Evolutionary conservation across 2,113 vertebrate species (phyloP), one percentile per base, ranked within the genome.

Genomic region (Eolophus roseicapilla): DNA sequence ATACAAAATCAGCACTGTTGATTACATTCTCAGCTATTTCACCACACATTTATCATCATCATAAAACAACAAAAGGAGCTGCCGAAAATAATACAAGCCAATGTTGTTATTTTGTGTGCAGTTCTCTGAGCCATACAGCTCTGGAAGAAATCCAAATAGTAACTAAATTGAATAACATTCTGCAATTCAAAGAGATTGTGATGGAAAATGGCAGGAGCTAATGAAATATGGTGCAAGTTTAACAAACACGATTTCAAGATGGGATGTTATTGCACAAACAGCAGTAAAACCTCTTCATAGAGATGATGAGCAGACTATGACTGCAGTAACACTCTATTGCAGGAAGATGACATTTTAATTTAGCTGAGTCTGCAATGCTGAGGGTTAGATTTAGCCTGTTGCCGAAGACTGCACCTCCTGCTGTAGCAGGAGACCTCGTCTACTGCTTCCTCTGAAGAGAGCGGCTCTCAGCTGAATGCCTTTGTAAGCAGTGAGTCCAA

Each of bases 131-230:
- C 78, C 85, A 87, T 95, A 94, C 63, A 94, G 67, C 74, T 95
- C 93, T 98, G 98, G 97, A 98, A 97, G 90, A 95, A 97, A 95
- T 97, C 97, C 98, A 98, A 84, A 96, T 93, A 93, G 91, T 96
- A 97, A 97, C 90, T 95, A 91, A 97, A 92, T 96, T 97, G 92
- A 97, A 92, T 82, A 95, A 88, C 84, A 81, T 65, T 97, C 93
- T 97, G 82, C 96, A 95, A 96, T 98, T 97, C 92, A 95, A 96
- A 97, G 82, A 88, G 89, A 95, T 90, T 94, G 88, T 88, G 87
- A 97, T 95, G 62, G 88, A 53, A 93, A 97, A 95, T 97, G 92
- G 92, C 94, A 96, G 80, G 77, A 97, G 75, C 84, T 97, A 96
- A 97, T 96, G 95, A 97, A 97, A 96, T 95, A 96, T 65, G 94